Evolutionary conservation across 1,140 invertebrate species (phyloP).

Genomic region (Lutraria rhynchaena): DNA sequence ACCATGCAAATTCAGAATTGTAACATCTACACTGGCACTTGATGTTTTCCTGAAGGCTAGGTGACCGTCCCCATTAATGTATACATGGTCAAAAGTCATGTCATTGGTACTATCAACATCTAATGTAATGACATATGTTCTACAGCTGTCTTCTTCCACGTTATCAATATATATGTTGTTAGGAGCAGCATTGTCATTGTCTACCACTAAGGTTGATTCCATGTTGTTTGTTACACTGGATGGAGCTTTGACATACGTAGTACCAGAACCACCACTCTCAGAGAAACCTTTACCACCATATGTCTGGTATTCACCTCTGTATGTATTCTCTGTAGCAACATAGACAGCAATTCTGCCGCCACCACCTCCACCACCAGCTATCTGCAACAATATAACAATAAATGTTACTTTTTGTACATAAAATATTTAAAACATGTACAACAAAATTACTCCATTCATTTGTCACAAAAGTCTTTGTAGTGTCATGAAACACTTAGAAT

Average conservation of each 20-base stretch:
- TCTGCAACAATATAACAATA: too few species aligned
- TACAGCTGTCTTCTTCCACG: conserved; percentile 63
- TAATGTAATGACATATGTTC: conserved; percentile 66
- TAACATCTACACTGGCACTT: conserved; percentile 47
- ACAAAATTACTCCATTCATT: neutral
- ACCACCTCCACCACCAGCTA: conserved; percentile 71
- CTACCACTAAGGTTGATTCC: conserved; percentile 62
- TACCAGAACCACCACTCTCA: conserved; percentile 74
- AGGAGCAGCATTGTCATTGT: conserved; percentile 69
- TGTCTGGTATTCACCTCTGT: conserved; percentile 64
- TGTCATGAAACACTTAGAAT: neutral
- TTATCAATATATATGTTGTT: conserved; percentile 62
- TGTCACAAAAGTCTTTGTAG: neutral
- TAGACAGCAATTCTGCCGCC: conserved; percentile 71
- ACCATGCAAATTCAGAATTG: conserved; percentile 66
- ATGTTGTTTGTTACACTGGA: conserved; percentile 6
- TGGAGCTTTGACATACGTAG: conserved; percentile 63
- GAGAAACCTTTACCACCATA: conserved; percentile 69
- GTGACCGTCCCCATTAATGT: conserved; percentile 67
- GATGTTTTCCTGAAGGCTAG: conserved; percentile 64
- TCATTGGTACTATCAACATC: conserved; percentile 31
- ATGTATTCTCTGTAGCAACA: conserved; percentile 60
- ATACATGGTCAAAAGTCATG: conserved; percentile 63
- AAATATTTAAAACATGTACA: too few species aligned
- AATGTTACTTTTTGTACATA: too few species aligned